Evolutionary conservation across 2,797 vertebrate species (phyloP).

Genomic region (Pseudochaenichthys georgianus): DNA sequence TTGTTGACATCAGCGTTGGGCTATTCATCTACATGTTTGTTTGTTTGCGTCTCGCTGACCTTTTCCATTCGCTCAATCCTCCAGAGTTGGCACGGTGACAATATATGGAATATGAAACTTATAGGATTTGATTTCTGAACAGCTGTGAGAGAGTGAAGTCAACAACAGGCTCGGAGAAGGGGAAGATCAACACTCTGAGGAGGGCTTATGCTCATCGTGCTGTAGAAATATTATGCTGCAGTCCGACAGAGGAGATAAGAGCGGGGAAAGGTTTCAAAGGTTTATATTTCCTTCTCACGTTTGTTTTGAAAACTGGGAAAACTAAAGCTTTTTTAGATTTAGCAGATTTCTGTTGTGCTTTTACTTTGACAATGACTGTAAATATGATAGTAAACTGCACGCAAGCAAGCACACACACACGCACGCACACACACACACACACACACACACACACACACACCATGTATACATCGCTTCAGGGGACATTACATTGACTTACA

Average conservation of each 20-base stretch:
- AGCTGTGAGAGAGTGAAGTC: slow-evolving; percentile 32
- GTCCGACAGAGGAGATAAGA: slow-evolving; percentile 10
- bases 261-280: not conserved
- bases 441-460: slow-evolving; percentile 16
- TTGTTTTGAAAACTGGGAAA: slow-evolving; percentile 18
- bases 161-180: slow-evolving; percentile 43
- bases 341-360: not conserved
- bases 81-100: slow-evolving; percentile 40
- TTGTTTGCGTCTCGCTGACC: slow-evolving; percentile 65
- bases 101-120: slow-evolving; percentile 52
- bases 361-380: slow-evolving; percentile 28
- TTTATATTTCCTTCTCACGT: not conserved
- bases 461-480: too few relatives aligned
- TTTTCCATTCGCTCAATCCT: slow-evolving; percentile 39
- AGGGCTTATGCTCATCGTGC: slow-evolving; percentile 11
- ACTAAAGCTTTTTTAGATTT: not conserved
- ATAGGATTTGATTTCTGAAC: slow-evolving; percentile 47
- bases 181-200: slow-evolving; percentile 29
- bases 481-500: too few relatives aligned
- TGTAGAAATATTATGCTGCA: slow-evolving; percentile 8
- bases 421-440: slow-evolving; percentile 34
- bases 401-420: not conserved
- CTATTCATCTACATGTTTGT: slow-evolving; percentile 63
- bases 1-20: slow-evolving; percentile 55
- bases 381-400: slow-evolving; percentile 8